Conservation (phyloP, 2,888 invertebrate genomes). For the Polymixis flavicincta region DNA sequence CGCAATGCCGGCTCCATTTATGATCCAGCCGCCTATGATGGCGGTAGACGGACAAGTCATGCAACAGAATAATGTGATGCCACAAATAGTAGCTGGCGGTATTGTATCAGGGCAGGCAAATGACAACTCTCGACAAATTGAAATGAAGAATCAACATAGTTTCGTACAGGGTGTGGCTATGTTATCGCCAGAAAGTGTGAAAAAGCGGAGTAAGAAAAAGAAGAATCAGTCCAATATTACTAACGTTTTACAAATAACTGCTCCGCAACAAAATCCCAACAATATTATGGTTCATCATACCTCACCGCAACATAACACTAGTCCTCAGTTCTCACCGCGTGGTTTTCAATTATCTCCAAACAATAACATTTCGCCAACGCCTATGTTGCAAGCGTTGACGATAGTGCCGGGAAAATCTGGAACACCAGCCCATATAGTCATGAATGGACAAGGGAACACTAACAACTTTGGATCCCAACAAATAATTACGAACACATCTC, state of each 20-base stretch:
- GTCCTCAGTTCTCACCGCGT: conserved; percentile 92
- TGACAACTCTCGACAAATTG: conserved; percentile 89
- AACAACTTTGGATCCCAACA: conserved; percentile 92
- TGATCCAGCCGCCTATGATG: conserved; percentile 95
- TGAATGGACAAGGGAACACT: conserved; percentile 93
- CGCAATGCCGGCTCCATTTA: conserved; percentile 94
- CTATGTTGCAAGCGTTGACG: conserved; percentile 94
- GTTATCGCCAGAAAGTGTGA: conserved; percentile 93
- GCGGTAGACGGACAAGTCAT: conserved; percentile 93
- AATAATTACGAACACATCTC: conserved; percentile 91
- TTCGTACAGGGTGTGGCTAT: conserved; percentile 87
- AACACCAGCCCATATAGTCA: conserved; percentile 93
- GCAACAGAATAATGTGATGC: conserved; percentile 93
- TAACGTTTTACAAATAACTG: conserved; percentile 93
- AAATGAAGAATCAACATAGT: conserved; percentile 87
- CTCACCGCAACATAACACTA: conserved; percentile 86
- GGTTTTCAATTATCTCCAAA: conserved; percentile 94
- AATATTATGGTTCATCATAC: conserved; percentile 91
- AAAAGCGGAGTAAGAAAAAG: conserved; percentile 93
- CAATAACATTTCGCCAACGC: conserved; percentile 92
- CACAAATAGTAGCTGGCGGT: conserved; percentile 93
- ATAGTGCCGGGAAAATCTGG: conserved; percentile 94
- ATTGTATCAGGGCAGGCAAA: conserved; percentile 90
- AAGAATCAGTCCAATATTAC: conserved; percentile 93
- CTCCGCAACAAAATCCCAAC: conserved; percentile 92